Evolutionary conservation across 64 coral and sea anemone species (phyloP), one percentile per base, ranked within the genome.

Genomic region (Porites lutea): DNA sequence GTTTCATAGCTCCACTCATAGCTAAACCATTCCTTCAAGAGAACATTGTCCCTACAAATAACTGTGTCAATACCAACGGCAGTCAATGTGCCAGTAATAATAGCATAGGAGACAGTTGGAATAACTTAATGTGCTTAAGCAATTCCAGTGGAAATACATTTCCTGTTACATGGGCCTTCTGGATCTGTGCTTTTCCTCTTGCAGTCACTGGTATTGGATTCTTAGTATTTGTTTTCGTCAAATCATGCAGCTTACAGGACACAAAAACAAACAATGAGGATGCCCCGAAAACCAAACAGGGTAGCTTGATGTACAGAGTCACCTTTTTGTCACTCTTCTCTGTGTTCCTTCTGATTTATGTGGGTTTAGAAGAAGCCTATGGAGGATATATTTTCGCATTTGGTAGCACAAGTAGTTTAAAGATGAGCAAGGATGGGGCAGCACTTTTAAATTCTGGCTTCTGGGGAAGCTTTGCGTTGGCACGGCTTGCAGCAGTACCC

Each of bases 401-500:
- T 71, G 94, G 88, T 10, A 62, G 81, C 0, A 92, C 83, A 59
- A 65, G 76, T 19, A 71, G 64, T 43, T 58, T 83, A 7, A 5
- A 22, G 2, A 88, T 91, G 73, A 79, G 50, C 7, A 82, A 85
- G 70, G 37, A 54, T n/a, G 77, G 12, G 19, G 91, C 97, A 3
- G 92, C 94, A 6, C 88, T 90, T 73, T 79, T 99, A 9, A 99
- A 78, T 1, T 91, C 94, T 6, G 90, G 89, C 0, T 99, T 93
- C 74, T 99, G 97, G 97, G 97, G 97, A 51, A 99, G 94, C 44
- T 99, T 99, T 86, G 88, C 94, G 6, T 49, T 96, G 12, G 97
- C 77, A 19, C 82, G 97, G 27, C 92, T 99, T 14, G 45, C 93
- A 53, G 77, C 94, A 6, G 93, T 99, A 52, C 97, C 94, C 6